These are phyloP conservation scores for Motacilla tschutschensis DNA, from an alignment of 2,113 vertebrate species.

Conservation along the genomic window DNA sequence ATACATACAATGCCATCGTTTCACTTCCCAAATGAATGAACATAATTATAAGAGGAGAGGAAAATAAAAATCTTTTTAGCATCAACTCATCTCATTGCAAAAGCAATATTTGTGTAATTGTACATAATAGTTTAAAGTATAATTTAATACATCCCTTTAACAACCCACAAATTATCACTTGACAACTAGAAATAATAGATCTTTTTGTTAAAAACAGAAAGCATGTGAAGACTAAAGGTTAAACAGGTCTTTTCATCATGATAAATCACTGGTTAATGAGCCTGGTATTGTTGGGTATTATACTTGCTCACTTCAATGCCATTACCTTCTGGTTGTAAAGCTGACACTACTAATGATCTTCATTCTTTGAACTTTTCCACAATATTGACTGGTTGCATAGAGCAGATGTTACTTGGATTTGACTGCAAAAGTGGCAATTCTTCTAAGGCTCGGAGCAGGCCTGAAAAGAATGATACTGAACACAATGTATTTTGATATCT, in stretches of 20 bases:
- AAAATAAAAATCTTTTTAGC: not conserved
- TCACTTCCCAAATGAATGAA: not conserved
- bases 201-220: constrained; percentile 81
- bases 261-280: constrained; percentile 99
- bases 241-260: constrained; percentile 96
- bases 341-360: constrained; percentile 94
- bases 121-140: constrained; percentile 67
- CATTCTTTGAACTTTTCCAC: constrained; percentile 94
- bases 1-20: not conserved
- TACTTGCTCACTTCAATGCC: constrained; percentile 88
- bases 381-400: constrained; percentile 94
- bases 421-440: constrained; percentile 69
- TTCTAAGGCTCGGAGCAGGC: constrained; percentile 10
- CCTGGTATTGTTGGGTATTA: constrained; percentile 89
- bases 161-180: constrained; percentile 78
- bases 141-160: constrained; percentile 79
- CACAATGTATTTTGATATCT: constrained; percentile 62
- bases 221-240: constrained; percentile 88
- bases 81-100: not conserved
- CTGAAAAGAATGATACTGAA: constrained; percentile 34
- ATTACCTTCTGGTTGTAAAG: constrained; percentile 96
- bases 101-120: constrained; percentile 58
- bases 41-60: not conserved
- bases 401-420: constrained; percentile 92
- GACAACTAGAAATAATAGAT: constrained; percentile 83